Percentiles rank a stretch among this genome's conserved stretches.
Evolutionary conservation across 2,888 invertebrate species (phyloP).

Genomic region (Tridacna gigas): DNA sequence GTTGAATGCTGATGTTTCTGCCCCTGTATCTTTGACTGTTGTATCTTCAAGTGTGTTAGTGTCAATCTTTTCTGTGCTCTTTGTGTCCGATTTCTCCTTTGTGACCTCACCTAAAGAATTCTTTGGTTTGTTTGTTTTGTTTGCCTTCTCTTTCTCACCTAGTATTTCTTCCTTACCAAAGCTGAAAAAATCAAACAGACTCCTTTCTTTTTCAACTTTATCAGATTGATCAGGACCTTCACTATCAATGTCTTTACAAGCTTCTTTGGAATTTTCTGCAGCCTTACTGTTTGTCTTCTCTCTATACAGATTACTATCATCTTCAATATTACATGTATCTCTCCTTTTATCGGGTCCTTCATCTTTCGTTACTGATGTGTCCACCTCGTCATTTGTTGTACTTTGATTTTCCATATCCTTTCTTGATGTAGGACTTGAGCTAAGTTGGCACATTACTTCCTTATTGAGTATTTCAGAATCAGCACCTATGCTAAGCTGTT

Average conservation of each 20-base stretch:
- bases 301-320: too few species aligned
- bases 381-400: background rate
- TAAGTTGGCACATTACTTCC: slow-evolving; percentile 49
- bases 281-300: background rate
- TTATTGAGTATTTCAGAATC: slow-evolving; percentile 57
- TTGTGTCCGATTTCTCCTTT: background rate
- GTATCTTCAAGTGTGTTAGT: background rate
- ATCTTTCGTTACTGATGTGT: background rate
- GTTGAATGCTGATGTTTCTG: slow-evolving; percentile 5
- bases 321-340: too few species aligned
- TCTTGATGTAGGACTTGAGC: slow-evolving; percentile 22
- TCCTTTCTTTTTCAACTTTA: slow-evolving; percentile 19
- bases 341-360: too few species aligned
- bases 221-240: background rate
- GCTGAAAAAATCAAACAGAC: slow-evolving; percentile 32
- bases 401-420: background rate
- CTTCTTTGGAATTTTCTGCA: background rate
- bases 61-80: background rate
- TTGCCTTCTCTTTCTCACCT: slow-evolving; percentile 1
- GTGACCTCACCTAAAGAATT: background rate
- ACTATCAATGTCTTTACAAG: background rate
- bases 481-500: slow-evolving; percentile 41
- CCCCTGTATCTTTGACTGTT: background rate
- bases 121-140: background rate
- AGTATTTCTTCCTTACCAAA: slow-evolving; percentile 10